phyloP scores from a whole-genome alignment of 2,888 invertebrate genomes.

The Meliscaeva auricollis region DNA sequence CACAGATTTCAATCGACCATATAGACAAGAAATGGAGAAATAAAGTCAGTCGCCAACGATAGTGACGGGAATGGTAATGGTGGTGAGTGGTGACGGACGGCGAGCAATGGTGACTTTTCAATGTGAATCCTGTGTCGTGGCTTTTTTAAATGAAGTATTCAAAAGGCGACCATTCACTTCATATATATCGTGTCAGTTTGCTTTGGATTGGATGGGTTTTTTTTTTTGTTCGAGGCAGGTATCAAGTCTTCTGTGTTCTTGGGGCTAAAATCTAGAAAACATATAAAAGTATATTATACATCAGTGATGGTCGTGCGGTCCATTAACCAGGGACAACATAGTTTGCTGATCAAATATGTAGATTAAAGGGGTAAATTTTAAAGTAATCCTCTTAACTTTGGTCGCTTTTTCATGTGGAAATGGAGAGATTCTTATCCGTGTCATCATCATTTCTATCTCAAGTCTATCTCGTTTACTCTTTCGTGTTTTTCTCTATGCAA shows the following conservation, averaged over 20 bases:
- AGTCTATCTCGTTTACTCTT: background rate
- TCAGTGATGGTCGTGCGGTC: slow-evolving; percentile 27
- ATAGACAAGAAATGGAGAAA: slow-evolving; percentile 14
- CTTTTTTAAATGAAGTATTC: slow-evolving; percentile 37
- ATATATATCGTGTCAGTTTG: background rate
- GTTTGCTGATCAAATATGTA: slow-evolving; percentile 75
- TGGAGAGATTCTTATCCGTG: slow-evolving; percentile 44
- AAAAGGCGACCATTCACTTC: slow-evolving; percentile 54
- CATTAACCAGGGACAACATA: slow-evolving; percentile 67
- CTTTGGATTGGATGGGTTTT: background rate
- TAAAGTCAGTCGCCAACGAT: slow-evolving; percentile 6
- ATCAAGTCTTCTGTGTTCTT: slow-evolving; percentile 16
- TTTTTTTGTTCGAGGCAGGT: too few species aligned
- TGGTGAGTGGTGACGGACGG: too few species aligned
- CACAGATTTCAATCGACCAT: slow-evolving; percentile 67
- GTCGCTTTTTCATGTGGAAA: slow-evolving; percentile 32
- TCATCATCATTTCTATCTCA: slow-evolving; percentile 15
- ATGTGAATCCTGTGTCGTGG: slow-evolving; percentile 20
- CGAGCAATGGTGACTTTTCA: slow-evolving; percentile 18
- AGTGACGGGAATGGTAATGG: background rate
- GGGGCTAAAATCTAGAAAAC: slow-evolving; percentile 7
- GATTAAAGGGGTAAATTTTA: slow-evolving; percentile 71
- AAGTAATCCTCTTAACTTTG: slow-evolving; percentile 57
- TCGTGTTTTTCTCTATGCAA: too few species aligned
- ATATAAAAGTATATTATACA: background rate